Evolutionary conservation across 2,888 invertebrate species (phyloP), one percentile per base, ranked within the genome.

Genomic region (Linnaemya tessellans): DNA sequence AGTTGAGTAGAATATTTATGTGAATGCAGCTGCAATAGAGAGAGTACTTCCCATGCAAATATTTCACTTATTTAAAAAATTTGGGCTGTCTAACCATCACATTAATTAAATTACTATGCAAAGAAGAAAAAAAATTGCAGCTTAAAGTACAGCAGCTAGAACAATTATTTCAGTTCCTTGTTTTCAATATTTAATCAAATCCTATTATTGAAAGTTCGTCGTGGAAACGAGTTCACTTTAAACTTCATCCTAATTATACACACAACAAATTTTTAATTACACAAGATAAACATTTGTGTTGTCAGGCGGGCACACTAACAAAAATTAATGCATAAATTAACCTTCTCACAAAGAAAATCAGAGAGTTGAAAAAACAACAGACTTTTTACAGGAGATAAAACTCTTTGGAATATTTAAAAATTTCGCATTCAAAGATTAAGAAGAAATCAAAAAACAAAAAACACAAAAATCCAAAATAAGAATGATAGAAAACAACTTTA

Each of bases 251-350:
- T 49, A 51, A 80, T 73, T 67, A 49, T 58, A 73, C 73, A 58
- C 46, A 41, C 68, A 62, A 58, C 38, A 58, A 77, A 82, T 46
- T 82, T 82, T 85, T 82, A 85, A 85, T 85, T 85, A 85, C 85
- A 67, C 75, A 85, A 85, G 38, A 85, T 75, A 85, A 85, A 85
- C 75, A 82, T 79, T 80, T 82, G 79, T 30, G 60, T 82, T 70
- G 35, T 51, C 30, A 30, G 30, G 30, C 30, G 5, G 56, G 65
- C 49, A 46, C 67, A 58, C 60, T 56, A 78, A 70, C 58, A 84
- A 85, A 87, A 86, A 87, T 87, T 87, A 87, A 86, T 87, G 87
- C 87, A 88, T 88, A 88, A 88, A 88, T 87, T 87, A 88, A 88
- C 88, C 87, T 87, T 87, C 87, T 86, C 77, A 58, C 41, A 86